These are phyloP conservation scores for Drosophila neotestacea DNA, from an alignment of 2,888 invertebrate species.

Conservation along the genomic window DNA sequence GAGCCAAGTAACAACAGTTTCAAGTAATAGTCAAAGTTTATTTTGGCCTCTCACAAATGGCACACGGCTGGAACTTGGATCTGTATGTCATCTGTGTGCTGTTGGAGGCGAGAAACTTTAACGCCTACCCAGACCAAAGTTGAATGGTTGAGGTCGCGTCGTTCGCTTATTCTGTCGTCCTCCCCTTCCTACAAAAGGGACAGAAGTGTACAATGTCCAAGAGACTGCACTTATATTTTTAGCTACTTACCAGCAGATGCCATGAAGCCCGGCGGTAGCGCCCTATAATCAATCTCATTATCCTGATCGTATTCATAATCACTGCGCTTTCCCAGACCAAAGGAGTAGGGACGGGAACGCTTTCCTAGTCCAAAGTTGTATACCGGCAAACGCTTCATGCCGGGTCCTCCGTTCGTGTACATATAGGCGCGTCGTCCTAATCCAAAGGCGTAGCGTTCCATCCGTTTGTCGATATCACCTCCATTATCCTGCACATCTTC, in stretches of 20 bases:
- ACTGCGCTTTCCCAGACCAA: constrained; percentile 84
- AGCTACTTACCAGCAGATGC: constrained; percentile 48
- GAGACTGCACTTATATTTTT: background rate
- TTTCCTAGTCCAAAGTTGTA: constrained; percentile 85
- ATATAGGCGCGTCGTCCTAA: constrained; percentile 88
- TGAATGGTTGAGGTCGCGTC: constrained; percentile 84
- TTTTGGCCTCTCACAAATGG: constrained; percentile 25
- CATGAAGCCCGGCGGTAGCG: constrained; percentile 48
- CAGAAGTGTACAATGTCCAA: background rate
- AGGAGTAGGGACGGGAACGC: constrained; percentile 84
- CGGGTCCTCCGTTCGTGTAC: constrained; percentile 83
- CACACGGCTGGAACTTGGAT: constrained; percentile 49
- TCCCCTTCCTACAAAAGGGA: constrained; percentile 36
- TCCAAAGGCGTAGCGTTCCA: constrained; percentile 89
- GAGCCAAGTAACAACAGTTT: constrained; percentile 42
- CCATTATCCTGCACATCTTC: constrained; percentile 64
- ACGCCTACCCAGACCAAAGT: constrained; percentile 87
- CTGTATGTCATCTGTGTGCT: constrained; percentile 29
- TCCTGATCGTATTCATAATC: constrained; percentile 81
- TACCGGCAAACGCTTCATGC: constrained; percentile 84
- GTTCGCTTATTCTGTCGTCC: constrained; percentile 65
- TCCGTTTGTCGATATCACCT: constrained; percentile 86
- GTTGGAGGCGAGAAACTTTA: constrained; percentile 67
- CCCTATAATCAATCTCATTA: constrained; percentile 63
- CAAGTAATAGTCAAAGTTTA: constrained; percentile 27